phyloP scores from a whole-genome alignment of 2,888 invertebrate genomes.

The Mythimna lalbum region DNA sequence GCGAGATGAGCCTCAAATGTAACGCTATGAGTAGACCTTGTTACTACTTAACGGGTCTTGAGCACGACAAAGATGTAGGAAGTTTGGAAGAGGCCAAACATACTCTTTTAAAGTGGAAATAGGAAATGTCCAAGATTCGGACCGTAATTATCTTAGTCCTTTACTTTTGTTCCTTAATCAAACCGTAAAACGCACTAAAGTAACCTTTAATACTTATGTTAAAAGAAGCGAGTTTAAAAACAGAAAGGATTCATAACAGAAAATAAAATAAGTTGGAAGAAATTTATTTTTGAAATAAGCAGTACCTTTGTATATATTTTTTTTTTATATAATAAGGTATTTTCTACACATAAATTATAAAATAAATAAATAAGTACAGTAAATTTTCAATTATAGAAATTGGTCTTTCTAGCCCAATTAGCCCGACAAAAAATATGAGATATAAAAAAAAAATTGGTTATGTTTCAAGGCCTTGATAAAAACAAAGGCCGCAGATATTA shows the following conservation, averaged over 20 bases:
- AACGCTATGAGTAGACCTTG: constrained; percentile 80
- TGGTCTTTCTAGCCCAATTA: no score
- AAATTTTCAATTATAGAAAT: no score
- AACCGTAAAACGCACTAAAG: neutral
- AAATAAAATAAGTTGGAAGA: no score
- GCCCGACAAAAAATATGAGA: neutral
- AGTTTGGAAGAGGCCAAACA: constrained; percentile 31
- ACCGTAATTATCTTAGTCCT: no score
- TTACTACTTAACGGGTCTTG: constrained; percentile 79
- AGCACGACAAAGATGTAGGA: constrained; percentile 67
- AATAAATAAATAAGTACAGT: no score
- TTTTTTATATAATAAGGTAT: no score
- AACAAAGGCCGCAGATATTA: neutral
- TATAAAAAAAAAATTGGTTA: neutral
- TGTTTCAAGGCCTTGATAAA: neutral
- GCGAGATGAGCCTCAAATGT: constrained; percentile 78
- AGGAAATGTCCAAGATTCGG: no score
- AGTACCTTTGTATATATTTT: no score
- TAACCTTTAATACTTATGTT: neutral
- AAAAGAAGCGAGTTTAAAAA: neutral
- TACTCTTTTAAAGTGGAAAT: neutral
- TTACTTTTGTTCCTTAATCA: no score
- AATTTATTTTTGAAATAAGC: no score
- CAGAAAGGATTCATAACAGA: no score
- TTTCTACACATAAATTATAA: no score